Percentiles rank a stretch among this genome's conserved stretches.
Evolutionary conservation across 1,140 invertebrate species (phyloP).

Genomic region (Tetragnatha versicolor): DNA sequence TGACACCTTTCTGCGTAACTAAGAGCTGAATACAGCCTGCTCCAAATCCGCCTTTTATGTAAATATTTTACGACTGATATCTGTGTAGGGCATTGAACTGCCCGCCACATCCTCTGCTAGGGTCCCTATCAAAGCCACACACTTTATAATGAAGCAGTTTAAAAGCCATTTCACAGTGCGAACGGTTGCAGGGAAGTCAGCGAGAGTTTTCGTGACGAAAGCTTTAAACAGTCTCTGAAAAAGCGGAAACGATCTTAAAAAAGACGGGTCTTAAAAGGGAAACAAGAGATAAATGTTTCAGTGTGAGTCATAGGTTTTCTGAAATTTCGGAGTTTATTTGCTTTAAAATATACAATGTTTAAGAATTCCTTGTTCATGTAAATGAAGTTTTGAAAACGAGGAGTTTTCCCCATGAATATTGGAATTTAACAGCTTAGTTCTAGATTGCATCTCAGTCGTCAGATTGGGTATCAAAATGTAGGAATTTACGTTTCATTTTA

Average conservation of each 20-base stretch:
- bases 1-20: neutral
- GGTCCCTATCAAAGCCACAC: slow-evolving; percentile 16
- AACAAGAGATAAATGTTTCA: neutral
- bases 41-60: slow-evolving; percentile 23
- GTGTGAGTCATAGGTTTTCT: too few species aligned
- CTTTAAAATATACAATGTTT: too few species aligned
- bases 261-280: neutral
- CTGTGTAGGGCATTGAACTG: neutral
- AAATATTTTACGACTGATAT: slow-evolving; percentile 33
- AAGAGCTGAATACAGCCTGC: too few species aligned
- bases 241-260: neutral
- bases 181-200: too few species aligned
- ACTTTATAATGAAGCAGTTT: slow-evolving; percentile 38
- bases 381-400: too few species aligned
- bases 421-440: too few species aligned
- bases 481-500: too few species aligned
- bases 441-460: too few species aligned
- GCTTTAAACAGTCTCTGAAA: neutral
- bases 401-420: too few species aligned
- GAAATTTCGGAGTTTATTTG: too few species aligned
- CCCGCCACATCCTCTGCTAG: neutral
- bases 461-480: too few species aligned
- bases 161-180: slow-evolving; percentile 14
- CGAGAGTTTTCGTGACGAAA: neutral
- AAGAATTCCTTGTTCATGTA: too few species aligned